phyloP scores from a whole-genome alignment of 2,888 invertebrate species.

The Athalia cordata region DNA sequence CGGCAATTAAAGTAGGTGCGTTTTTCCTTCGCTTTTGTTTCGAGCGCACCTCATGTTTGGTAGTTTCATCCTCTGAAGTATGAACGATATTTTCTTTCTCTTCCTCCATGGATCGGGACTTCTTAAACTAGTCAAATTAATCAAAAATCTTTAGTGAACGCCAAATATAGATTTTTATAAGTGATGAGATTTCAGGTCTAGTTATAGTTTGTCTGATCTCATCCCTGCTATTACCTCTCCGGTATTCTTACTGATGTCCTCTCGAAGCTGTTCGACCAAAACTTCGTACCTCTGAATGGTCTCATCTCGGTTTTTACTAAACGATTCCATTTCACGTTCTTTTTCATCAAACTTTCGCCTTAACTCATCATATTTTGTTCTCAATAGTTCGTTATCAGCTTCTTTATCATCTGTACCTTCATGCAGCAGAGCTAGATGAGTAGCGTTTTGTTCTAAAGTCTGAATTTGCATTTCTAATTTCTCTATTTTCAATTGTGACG shows the following conservation, averaged over 20 bases:
- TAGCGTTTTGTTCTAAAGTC: constrained; percentile 38
- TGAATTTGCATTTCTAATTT: constrained; percentile 52
- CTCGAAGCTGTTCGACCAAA: constrained; percentile 58
- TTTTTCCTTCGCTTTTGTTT: constrained; percentile 10
- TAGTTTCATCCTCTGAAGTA: constrained; percentile 56
- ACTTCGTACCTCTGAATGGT: constrained; percentile 61
- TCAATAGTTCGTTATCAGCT: constrained; percentile 57
- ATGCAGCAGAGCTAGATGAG: constrained; percentile 51
- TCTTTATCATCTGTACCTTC: constrained; percentile 54
- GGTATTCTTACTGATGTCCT: constrained; percentile 60
- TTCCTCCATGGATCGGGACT: constrained; percentile 25
- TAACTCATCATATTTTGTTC: constrained; percentile 55
- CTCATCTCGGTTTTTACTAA: constrained; percentile 61
- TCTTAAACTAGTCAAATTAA: constrained; percentile 19
- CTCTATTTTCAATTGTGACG: constrained; percentile 47
- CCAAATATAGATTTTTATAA: background rate
- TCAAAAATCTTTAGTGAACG: background rate
- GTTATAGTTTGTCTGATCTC: too few relatives aligned
- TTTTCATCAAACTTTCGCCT: constrained; percentile 54
- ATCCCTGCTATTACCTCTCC: constrained; percentile 53
- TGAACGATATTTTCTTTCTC: constrained; percentile 49
- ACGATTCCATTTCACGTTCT: constrained; percentile 62
- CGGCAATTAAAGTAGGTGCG: constrained; percentile 39
- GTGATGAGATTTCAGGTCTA: too few relatives aligned
- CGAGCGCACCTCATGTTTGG: constrained; percentile 33